Conservation (phyloP, 2,888 invertebrate species). For the Sialis fuliginosa region DNA sequence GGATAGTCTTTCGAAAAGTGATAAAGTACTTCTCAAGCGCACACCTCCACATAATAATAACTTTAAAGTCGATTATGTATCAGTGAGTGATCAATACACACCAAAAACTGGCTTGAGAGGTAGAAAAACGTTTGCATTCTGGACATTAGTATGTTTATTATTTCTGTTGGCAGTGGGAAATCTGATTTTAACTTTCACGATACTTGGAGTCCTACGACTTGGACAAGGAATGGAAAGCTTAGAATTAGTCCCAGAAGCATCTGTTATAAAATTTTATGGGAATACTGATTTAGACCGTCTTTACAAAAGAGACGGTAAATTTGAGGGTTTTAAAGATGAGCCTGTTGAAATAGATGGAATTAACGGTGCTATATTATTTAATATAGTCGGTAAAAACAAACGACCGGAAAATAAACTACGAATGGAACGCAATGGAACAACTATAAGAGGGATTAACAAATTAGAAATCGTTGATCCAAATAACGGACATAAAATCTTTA, state of each 20-base stretch:
- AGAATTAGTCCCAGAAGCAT: conserved; percentile 58
- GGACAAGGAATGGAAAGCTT: conserved; percentile 74
- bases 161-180: conserved; percentile 62
- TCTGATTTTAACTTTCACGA: conserved; percentile 59
- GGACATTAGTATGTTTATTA: conserved; percentile 55
- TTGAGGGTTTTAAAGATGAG: conserved; percentile 38
- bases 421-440: conserved; percentile 47
- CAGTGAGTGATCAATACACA: conserved; percentile 19
- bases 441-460: conserved; percentile 45
- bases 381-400: conserved; percentile 21
- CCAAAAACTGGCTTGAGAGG: conserved; percentile 25
- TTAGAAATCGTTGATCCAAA: conserved; percentile 49
- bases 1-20: conserved; percentile 18
- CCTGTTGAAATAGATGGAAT: conserved; percentile 30
- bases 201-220: conserved; percentile 60
- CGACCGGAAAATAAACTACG: conserved; percentile 26
- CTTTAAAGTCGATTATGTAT: conserved; percentile 21
- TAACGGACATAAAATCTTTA: conserved; percentile 45
- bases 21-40: conserved; percentile 18
- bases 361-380: conserved; percentile 22
- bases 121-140: conserved; percentile 53
- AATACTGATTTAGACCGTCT: conserved; percentile 57
- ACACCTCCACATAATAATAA: conserved; percentile 18
- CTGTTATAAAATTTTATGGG: conserved; percentile 62
- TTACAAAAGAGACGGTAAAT: conserved; percentile 51